Percentiles rank a stretch among this genome's conserved stretches.
Conservation (phyloP, 2,888 invertebrate species). For the Eulithis prunata region DNA sequence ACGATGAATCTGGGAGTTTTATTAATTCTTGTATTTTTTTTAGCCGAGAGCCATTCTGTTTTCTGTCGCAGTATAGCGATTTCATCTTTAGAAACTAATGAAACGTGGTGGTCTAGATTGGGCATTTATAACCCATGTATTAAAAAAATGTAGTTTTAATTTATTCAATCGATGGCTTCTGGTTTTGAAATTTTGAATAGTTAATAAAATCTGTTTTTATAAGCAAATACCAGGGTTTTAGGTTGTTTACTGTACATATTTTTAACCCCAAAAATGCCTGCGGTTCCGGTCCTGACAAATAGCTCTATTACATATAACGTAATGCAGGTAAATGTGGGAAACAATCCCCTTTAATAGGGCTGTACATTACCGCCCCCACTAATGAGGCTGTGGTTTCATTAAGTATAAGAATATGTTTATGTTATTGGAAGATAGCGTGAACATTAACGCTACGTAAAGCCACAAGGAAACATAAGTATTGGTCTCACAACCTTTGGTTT, state of each 20-base stretch:
- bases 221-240: too few species aligned
- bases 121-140: too few species aligned
- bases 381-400: constrained; percentile 32
- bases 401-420: constrained; percentile 16
- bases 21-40: neutral
- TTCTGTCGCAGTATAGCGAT: too few species aligned
- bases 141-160: too few species aligned
- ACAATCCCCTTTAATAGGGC: constrained; percentile 20
- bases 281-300: constrained; percentile 1
- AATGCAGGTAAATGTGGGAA: constrained; percentile 18
- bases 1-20: constrained; percentile 5
- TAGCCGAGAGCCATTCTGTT: neutral
- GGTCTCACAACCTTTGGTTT: neutral
- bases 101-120: too few species aligned
- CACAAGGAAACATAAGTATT: constrained; percentile 36
- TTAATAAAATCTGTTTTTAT: too few species aligned
- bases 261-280: neutral
- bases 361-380: constrained; percentile 23
- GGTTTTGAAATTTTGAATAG: too few species aligned
- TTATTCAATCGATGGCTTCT: too few species aligned
- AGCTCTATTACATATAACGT: neutral
- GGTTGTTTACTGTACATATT: neutral
- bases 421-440: constrained; percentile 21
- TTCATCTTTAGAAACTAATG: too few species aligned
- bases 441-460: constrained; percentile 55